These are phyloP conservation scores for Elephas maximus DNA, from an alignment of 2,113 vertebrate genomes.

Conservation along the genomic window DNA sequence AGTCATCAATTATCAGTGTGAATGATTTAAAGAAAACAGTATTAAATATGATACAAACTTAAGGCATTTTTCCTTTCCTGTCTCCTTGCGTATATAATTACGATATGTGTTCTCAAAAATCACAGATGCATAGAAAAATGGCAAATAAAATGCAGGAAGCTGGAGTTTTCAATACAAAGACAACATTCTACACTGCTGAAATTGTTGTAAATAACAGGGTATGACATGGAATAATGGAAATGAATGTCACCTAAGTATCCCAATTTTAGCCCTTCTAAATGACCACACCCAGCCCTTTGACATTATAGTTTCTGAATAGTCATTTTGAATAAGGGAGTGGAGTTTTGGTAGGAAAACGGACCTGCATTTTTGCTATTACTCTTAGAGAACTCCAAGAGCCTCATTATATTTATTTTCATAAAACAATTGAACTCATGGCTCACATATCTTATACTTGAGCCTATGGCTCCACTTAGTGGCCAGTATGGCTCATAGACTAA, in stretches of 20 bases:
- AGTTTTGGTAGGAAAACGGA: neutral
- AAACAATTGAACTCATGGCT: neutral
- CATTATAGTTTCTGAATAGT: neutral
- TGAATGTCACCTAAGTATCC: neutral
- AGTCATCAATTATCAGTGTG: neutral
- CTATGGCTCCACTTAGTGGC: conserved; percentile 77
- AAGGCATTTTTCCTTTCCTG: neutral
- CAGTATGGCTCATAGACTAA: conserved; percentile 33
- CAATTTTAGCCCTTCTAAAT: neutral
- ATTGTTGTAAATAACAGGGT: conserved; percentile 30
- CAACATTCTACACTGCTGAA: neutral
- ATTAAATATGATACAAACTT: neutral
- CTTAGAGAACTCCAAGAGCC: neutral
- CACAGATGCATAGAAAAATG: neutral
- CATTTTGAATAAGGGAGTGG: conserved; percentile 30
- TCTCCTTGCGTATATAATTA: neutral
- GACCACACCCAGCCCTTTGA: neutral
- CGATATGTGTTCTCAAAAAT: neutral
- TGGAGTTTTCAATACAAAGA: neutral
- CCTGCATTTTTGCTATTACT: neutral
- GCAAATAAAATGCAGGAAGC: neutral
- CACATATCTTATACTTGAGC: conserved; percentile 49
- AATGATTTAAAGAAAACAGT: neutral
- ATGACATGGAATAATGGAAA: conserved; percentile 14
- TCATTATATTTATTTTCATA: neutral